A percentile compares a stretch with the other conserved stretches of the same genome.
phyloP scores from a whole-genome alignment of 2,797 vertebrate species.

The Argentina silus region DNA sequence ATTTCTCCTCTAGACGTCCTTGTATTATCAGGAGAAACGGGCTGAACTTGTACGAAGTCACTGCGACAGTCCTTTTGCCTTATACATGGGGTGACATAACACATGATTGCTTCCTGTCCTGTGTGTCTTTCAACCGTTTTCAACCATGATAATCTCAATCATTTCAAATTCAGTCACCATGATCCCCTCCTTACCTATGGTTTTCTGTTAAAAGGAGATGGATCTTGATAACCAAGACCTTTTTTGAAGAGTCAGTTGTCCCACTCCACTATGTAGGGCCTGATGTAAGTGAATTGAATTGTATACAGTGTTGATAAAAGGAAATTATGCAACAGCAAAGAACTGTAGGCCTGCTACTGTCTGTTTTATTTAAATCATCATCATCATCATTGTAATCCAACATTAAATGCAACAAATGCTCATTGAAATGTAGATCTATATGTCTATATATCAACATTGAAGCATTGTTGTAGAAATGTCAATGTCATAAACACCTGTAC shows the following conservation, averaged over 20 bases:
- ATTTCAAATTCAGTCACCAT: background rate
- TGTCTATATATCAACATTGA: too few relatives aligned
- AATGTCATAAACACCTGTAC: too few relatives aligned
- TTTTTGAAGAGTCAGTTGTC: conserved; percentile 4
- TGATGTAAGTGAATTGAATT: background rate
- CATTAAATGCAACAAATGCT: too few relatives aligned
- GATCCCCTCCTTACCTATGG: background rate
- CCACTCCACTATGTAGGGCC: conserved; percentile 5
- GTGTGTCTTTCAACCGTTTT: too few relatives aligned
- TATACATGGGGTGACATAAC: conserved; percentile 9
- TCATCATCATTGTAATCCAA: too few relatives aligned
- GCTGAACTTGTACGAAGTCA: conserved; percentile 1
- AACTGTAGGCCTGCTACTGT: too few relatives aligned
- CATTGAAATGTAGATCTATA: too few relatives aligned
- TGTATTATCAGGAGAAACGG: conserved; percentile 1
- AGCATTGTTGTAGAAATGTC: too few relatives aligned
- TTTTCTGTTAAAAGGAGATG: conserved; percentile 1
- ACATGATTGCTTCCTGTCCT: background rate
- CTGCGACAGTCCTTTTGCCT: background rate
- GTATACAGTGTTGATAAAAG: background rate
- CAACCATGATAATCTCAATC: background rate
- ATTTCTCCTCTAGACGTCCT: background rate
- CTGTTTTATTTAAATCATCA: too few relatives aligned
- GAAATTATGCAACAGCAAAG: too few relatives aligned
- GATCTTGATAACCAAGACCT: conserved; percentile 4